A percentile compares a stretch with the other conserved stretches of the same genome.
These are phyloP conservation scores for Aphis gossypii DNA, from an alignment of 1,140 invertebrate species.

Conservation along the genomic window DNA sequence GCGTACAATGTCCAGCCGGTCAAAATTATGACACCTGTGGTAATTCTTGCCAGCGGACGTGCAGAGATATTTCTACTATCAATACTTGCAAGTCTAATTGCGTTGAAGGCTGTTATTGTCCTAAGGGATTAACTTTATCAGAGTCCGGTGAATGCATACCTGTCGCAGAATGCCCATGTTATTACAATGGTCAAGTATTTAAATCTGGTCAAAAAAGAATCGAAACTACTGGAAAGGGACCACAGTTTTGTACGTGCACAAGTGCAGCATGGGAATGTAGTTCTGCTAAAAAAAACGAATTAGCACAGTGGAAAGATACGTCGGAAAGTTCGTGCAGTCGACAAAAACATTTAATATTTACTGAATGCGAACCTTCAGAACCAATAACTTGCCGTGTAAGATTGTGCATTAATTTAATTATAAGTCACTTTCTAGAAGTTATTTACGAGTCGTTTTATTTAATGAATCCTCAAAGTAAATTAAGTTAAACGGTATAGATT, in stretches of 20 bases:
- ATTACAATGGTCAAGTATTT: constrained; percentile 76
- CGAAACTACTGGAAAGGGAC: background rate
- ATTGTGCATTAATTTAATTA: background rate
- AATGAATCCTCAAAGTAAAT: background rate
- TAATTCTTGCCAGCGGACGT: constrained; percentile 76
- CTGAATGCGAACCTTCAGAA: constrained; percentile 77
- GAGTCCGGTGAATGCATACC: constrained; percentile 78
- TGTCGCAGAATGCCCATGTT: constrained; percentile 78
- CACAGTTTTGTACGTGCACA: constrained; percentile 66
- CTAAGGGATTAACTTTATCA: constrained; percentile 76
- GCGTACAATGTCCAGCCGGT: constrained; percentile 76
- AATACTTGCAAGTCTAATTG: constrained; percentile 71
- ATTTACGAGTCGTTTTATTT: background rate
- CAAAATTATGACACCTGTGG: constrained; percentile 83
- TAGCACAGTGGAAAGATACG: constrained; percentile 66
- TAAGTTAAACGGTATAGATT: background rate
- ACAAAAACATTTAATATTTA: constrained; percentile 75
- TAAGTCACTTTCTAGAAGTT: background rate
- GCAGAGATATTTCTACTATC: constrained; percentile 69
- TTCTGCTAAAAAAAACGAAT: constrained; percentile 71
- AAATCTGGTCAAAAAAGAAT: constrained; percentile 70
- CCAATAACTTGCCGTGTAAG: constrained; percentile 79
- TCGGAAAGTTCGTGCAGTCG: constrained; percentile 24
- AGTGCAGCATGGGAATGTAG: constrained; percentile 79
- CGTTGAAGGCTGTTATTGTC: constrained; percentile 89